Percentiles rank a stretch among this genome's conserved stretches.
Evolutionary conservation across 64 coral and sea anemone genomes (phyloP).

Genomic region (Astreopora myriophthalma): DNA sequence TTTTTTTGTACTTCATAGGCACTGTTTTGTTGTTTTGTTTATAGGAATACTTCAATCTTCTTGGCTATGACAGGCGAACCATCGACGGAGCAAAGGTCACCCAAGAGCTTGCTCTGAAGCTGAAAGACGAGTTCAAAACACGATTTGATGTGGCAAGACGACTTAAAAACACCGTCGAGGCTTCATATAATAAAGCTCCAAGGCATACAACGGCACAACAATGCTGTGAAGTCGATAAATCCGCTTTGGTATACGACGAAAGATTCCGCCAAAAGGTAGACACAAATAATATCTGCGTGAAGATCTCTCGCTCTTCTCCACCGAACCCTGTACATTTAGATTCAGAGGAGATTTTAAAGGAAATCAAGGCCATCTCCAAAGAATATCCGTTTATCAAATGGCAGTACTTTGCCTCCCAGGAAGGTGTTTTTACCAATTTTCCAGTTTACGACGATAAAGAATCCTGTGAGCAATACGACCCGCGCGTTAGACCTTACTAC

Average conservation of each 20-base stretch:
- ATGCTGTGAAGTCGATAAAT: conserved; percentile 45
- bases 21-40: neutral
- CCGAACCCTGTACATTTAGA: conserved; percentile 16
- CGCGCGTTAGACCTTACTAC: conserved; percentile 64
- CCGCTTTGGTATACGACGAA: conserved; percentile 21
- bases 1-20: no score
- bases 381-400: conserved; percentile 30
- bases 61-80: neutral
- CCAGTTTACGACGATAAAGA: neutral
- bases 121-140: conserved; percentile 18
- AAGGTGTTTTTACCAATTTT: conserved; percentile 45
- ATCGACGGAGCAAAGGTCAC: neutral
- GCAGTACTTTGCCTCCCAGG: conserved; percentile 72
- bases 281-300: conserved; percentile 10
- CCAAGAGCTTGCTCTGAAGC: neutral
- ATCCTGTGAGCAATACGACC: conserved; percentile 8
- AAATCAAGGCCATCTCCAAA: conserved; percentile 22
- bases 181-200: neutral
- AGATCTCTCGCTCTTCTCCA: conserved; percentile 10
- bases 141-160: neutral
- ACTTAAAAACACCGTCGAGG: conserved; percentile 11
- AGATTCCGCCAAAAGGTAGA: conserved; percentile 15
- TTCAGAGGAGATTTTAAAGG: neutral
- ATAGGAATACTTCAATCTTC: neutral
- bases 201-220: neutral